Evolutionary conservation across 92 coral and sea anemone genomes (phyloP).

Genomic region (Bergia puertoricense): DNA sequence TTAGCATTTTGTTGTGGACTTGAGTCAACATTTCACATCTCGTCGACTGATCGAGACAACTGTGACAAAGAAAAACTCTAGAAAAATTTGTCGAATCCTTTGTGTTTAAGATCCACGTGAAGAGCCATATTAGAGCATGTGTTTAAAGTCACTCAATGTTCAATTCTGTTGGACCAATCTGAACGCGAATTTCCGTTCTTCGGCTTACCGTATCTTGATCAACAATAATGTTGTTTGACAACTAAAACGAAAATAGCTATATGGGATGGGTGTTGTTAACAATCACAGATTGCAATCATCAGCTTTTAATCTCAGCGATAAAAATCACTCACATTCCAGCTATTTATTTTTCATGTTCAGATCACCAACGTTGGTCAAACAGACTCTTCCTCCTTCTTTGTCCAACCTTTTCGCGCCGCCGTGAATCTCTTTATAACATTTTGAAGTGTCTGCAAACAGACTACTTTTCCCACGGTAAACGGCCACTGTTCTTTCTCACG

Average conservation of each 20-base stretch:
- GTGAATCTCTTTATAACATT: not conserved
- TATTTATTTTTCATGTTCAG: conserved; percentile 7
- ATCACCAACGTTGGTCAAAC: conserved; percentile 25
- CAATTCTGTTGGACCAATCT: not conserved
- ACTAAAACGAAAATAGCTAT: not conserved
- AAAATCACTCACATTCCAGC: not conserved
- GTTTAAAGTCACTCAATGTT: not conserved
- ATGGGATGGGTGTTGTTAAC: conserved; percentile 27
- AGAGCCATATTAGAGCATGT: not conserved
- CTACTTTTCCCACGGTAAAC: conserved; percentile 37
- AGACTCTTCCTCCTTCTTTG: not conserved
- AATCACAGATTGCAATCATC: conserved; percentile 20
- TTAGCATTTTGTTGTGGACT: conserved; percentile 16
- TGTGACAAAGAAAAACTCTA: not conserved
- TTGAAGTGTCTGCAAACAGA: conserved; percentile 35
- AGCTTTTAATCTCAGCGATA: conserved; percentile 28
- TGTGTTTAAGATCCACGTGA: not conserved
- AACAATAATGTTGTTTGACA: not conserved
- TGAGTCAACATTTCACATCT: conserved; percentile 22
- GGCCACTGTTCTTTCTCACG: conserved; percentile 34
- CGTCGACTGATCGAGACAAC: not conserved
- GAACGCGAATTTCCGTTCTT: not conserved
- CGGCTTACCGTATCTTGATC: not conserved
- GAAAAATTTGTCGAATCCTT: not conserved
- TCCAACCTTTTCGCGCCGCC: not conserved